A percentile compares a stretch with the other conserved stretches of the same genome.
Conservation (phyloP, 1,140 invertebrate genomes). For the Polypedilum vanderplanki region DNA sequence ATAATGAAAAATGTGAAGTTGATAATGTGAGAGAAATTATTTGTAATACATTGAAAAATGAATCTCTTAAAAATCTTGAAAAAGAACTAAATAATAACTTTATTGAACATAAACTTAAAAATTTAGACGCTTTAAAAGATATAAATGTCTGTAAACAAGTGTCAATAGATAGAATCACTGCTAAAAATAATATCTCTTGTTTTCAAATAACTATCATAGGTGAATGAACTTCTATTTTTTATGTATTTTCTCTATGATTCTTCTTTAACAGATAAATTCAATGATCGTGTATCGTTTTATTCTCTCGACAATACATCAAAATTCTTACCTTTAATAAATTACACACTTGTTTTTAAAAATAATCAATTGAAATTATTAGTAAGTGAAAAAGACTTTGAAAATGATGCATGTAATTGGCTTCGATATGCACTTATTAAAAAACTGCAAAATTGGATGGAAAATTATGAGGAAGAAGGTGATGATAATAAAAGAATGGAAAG, state of each 20-base stretch:
- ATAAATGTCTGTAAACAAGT: background rate
- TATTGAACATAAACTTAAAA: background rate
- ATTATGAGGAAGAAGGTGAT: background rate
- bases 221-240: background rate
- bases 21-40: background rate
- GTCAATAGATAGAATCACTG: background rate
- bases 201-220: background rate
- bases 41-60: background rate
- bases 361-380: background rate
- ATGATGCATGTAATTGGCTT: background rate
- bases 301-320: background rate
- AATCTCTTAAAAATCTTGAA: background rate
- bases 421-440: background rate
- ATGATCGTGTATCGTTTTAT: background rate
- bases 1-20: background rate
- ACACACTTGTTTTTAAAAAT: background rate
- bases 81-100: background rate
- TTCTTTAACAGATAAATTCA: background rate
- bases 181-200: background rate
- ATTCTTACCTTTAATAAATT: background rate
- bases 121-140: background rate
- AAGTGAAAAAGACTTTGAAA: background rate
- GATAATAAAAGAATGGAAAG: constrained; percentile 47
- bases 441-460: constrained; percentile 2
- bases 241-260: background rate